These are phyloP conservation scores for Camelus dromedarius DNA, from an alignment of 2,113 vertebrate genomes.

Conservation along the genomic window DNA sequence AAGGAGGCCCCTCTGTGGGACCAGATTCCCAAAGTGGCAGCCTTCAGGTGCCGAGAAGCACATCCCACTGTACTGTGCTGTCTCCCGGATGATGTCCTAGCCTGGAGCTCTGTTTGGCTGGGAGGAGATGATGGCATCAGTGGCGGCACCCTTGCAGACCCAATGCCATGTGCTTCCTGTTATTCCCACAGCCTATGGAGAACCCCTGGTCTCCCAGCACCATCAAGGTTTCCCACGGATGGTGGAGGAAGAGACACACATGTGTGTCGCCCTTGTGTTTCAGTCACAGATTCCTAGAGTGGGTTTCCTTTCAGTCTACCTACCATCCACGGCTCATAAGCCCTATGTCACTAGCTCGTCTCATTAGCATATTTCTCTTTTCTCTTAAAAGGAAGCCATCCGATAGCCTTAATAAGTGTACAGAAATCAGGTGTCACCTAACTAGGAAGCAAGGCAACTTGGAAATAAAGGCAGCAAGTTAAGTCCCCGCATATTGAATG, in stretches of 20 bases:
- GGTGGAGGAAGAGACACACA: not conserved
- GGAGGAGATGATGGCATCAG: not conserved
- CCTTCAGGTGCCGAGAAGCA: not conserved
- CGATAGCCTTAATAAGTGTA: not conserved
- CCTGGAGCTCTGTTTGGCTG: not conserved
- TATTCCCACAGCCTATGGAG: not conserved
- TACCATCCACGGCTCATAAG: not conserved
- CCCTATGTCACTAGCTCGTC: not conserved
- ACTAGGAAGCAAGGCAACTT: not conserved
- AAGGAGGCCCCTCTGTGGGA: not conserved
- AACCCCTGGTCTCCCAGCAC: not conserved
- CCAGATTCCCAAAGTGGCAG: not conserved
- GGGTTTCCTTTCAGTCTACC: not conserved
- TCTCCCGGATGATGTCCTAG: not conserved
- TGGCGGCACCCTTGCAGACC: too few species aligned
- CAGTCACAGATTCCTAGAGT: not conserved
- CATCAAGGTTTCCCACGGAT: not conserved
- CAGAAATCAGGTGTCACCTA: not conserved
- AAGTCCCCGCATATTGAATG: not conserved
- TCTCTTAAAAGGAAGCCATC: constrained; percentile 28
- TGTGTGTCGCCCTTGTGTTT: too few species aligned
- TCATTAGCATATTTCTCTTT: not conserved
- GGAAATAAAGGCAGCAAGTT: not conserved
- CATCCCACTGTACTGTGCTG: not conserved
- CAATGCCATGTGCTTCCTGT: not conserved